Evolutionary conservation across 2,113 vertebrate genomes (phyloP).

Genomic region (Eulacestoma nigropectus): DNA sequence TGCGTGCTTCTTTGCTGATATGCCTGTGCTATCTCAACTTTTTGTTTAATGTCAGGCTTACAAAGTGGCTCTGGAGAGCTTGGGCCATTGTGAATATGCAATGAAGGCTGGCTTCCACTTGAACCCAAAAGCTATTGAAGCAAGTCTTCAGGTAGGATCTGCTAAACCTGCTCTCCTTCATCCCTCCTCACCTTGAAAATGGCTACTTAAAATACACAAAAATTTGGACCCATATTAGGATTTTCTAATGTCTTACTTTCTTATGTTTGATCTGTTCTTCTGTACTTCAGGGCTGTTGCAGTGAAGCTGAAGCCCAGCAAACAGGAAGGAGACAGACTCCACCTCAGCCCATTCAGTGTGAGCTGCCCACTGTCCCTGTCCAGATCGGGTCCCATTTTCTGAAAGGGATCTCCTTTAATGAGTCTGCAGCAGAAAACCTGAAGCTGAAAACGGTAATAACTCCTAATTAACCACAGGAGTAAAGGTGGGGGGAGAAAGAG

Average conservation of each 20-base stretch:
- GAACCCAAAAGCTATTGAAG: conserved; percentile 94
- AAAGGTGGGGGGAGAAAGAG: neutral
- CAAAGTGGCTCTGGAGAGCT: conserved; percentile 89
- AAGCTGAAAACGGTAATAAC: conserved; percentile 91
- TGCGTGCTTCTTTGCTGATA: neutral
- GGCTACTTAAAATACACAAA: neutral
- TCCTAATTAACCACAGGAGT: neutral
- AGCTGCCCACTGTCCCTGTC: conserved; percentile 93
- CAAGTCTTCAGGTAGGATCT: conserved; percentile 85
- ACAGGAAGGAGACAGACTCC: conserved; percentile 92
- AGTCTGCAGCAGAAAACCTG: conserved; percentile 93
- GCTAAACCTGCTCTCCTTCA: neutral
- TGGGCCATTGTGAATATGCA: conserved; percentile 96
- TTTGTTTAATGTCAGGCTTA: conserved; percentile 79
- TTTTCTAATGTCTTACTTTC: neutral
- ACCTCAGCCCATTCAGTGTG: conserved; percentile 93
- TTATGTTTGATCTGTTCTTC: neutral
- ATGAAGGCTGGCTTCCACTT: conserved; percentile 97
- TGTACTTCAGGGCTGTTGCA: conserved; percentile 86
- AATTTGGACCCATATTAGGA: too few species aligned
- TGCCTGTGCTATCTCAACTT: neutral
- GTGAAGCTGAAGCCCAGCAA: conserved; percentile 95
- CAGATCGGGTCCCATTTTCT: conserved; percentile 95
- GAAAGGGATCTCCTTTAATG: conserved; percentile 95
- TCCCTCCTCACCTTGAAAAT: neutral